A percentile compares a stretch with the other conserved stretches of the same genome.
Evolutionary conservation across 2,888 invertebrate species (phyloP).

Genomic region (Empis livida): DNA sequence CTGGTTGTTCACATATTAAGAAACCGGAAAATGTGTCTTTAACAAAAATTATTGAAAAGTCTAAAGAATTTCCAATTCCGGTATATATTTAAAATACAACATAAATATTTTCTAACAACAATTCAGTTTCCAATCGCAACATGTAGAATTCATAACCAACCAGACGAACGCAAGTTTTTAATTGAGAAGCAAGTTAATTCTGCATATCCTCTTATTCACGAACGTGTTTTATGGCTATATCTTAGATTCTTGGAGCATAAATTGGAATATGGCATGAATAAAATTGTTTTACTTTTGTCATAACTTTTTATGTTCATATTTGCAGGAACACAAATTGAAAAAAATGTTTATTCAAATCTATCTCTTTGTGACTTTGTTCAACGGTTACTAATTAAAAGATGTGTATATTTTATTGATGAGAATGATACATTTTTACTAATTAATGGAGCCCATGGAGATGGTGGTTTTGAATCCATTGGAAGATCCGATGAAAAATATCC

Average conservation of each 20-base stretch:
- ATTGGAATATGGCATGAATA: conserved; percentile 14
- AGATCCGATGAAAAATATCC: background rate
- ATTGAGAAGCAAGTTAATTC: conserved; percentile 29
- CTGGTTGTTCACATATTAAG: background rate
- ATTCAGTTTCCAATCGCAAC: conserved; percentile 14
- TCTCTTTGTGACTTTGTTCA: too few species aligned
- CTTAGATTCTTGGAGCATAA: conserved; percentile 48
- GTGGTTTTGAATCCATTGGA: background rate
- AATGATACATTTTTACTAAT: background rate
- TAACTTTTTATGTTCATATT: too few species aligned
- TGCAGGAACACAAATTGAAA: too few species aligned
- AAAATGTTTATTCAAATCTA: too few species aligned
- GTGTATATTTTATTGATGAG: too few species aligned
- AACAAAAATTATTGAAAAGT: conserved; percentile 5
- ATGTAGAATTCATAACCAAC: conserved; percentile 12
- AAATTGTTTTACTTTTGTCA: too few species aligned
- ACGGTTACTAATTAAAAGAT: too few species aligned
- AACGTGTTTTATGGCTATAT: conserved; percentile 44
- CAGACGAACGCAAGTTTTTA: conserved; percentile 5
- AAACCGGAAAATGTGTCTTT: background rate
- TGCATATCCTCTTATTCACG: conserved; percentile 50
- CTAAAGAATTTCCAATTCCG: conserved; percentile 8
- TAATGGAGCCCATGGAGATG: too few species aligned
- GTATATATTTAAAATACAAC: conserved; percentile 1
- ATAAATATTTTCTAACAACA: background rate